phyloP scores from a whole-genome alignment of 2,113 vertebrate genomes.

The Cephalopholis sonnerati region DNA sequence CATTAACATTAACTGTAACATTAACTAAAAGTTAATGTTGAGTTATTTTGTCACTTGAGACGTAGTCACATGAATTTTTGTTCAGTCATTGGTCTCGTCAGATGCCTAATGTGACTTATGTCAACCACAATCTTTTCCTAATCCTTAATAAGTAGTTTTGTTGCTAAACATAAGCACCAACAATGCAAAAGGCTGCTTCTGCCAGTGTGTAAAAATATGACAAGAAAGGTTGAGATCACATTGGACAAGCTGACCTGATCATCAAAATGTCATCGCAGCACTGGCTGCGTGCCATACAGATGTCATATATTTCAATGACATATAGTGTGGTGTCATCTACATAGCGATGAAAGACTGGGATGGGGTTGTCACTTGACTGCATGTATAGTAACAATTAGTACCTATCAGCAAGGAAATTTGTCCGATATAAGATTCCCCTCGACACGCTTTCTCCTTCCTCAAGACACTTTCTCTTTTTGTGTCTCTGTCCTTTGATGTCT shows the following conservation, averaged over 20 bases:
- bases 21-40: too few relatives aligned
- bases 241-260: neutral
- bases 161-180: too few relatives aligned
- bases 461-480: neutral
- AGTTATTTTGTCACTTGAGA: too few relatives aligned
- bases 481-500: neutral
- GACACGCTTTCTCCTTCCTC: neutral
- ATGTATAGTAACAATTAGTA: neutral
- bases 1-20: too few relatives aligned
- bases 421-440: neutral
- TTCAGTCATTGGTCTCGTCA: too few relatives aligned
- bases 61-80: too few relatives aligned
- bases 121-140: too few relatives aligned
- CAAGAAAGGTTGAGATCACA: too few relatives aligned
- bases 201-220: too few relatives aligned
- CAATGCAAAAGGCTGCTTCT: too few relatives aligned
- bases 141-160: too few relatives aligned
- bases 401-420: neutral
- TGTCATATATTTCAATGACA: neutral
- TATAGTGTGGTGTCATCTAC: neutral
- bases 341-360: neutral
- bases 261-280: neutral
- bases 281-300: neutral
- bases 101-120: too few relatives aligned
- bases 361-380: neutral